Evolutionary conservation across 1,140 invertebrate species (phyloP).

Genomic region (Calephelis virginiensis): DNA sequence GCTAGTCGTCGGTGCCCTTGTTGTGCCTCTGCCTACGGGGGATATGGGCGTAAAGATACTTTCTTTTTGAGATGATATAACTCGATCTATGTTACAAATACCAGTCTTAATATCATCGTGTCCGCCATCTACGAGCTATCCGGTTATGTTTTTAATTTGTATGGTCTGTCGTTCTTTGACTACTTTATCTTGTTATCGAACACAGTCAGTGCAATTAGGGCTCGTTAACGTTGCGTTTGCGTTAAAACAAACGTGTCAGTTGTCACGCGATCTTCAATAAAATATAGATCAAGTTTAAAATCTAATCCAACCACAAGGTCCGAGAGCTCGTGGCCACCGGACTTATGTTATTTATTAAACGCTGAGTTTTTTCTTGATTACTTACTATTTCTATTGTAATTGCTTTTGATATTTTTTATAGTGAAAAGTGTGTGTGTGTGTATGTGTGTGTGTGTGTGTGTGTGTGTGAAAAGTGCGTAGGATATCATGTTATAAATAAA

Average conservation of each 20-base stretch:
- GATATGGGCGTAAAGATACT: too few relatives aligned
- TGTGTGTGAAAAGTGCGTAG: too few relatives aligned
- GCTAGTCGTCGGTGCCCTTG: too few relatives aligned
- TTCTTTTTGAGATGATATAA: not conserved
- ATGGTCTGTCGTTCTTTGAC: slow-evolving; percentile 4
- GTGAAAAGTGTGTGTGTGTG: too few relatives aligned
- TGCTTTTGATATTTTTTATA: too few relatives aligned
- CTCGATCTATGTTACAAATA: not conserved
- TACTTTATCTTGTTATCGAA: not conserved
- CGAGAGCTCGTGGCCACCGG: too few relatives aligned
- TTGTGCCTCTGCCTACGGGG: too few relatives aligned
- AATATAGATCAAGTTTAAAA: not conserved
- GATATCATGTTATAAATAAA: too few relatives aligned
- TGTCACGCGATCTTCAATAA: slow-evolving; percentile 8
- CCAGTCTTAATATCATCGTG: not conserved
- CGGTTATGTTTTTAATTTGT: slow-evolving; percentile 14
- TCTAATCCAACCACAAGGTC: slow-evolving; percentile 19
- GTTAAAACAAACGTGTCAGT: slow-evolving; percentile 1
- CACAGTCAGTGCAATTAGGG: slow-evolving; percentile 15
- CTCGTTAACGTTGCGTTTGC: slow-evolving; percentile 3
- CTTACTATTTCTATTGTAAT: too few relatives aligned
- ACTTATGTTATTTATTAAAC: too few relatives aligned
- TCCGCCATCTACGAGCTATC: not conserved
- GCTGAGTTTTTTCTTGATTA: too few relatives aligned
- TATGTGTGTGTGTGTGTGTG: too few relatives aligned